Conservation (phyloP, 2,888 invertebrate species). For the Eupeodes latifasciatus region DNA sequence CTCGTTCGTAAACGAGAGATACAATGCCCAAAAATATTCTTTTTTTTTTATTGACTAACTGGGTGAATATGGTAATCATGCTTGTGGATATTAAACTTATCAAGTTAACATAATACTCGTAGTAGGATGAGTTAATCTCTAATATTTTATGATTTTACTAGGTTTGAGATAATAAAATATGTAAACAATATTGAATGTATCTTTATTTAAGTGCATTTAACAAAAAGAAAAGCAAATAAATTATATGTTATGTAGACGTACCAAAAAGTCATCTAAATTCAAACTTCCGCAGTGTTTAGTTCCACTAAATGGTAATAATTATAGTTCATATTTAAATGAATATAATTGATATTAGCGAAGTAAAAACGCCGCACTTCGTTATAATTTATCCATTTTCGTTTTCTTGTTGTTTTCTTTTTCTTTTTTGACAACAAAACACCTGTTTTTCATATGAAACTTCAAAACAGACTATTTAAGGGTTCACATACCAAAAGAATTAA, state of each 20-base stretch:
- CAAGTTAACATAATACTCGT: neutral
- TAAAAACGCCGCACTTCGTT: neutral
- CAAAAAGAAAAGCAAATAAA: neutral
- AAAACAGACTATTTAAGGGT: neutral
- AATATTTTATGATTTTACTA: neutral
- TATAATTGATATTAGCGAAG: neutral
- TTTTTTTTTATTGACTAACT: neutral
- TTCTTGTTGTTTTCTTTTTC: neutral
- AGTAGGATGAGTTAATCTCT: neutral
- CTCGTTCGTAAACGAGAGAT: neutral
- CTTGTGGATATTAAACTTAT: neutral
- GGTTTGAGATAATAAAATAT: no score
- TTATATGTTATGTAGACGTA: neutral
- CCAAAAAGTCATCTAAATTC: neutral
- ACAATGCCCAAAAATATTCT: neutral
- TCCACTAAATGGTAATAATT: neutral
- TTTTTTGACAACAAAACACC: neutral
- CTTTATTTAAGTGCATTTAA: neutral
- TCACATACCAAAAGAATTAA: neutral
- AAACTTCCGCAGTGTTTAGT: neutral
- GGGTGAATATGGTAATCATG: neutral
- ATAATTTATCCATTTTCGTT: neutral
- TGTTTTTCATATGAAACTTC: slow-evolving; percentile 9
- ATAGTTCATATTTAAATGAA: slow-evolving; percentile 2
- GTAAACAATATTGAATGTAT: no score